A percentile compares a stretch with the other conserved stretches of the same genome.
These are phyloP conservation scores for Bufo gargarizans DNA, from an alignment of 2,113 vertebrate species.

Conservation along the genomic window DNA sequence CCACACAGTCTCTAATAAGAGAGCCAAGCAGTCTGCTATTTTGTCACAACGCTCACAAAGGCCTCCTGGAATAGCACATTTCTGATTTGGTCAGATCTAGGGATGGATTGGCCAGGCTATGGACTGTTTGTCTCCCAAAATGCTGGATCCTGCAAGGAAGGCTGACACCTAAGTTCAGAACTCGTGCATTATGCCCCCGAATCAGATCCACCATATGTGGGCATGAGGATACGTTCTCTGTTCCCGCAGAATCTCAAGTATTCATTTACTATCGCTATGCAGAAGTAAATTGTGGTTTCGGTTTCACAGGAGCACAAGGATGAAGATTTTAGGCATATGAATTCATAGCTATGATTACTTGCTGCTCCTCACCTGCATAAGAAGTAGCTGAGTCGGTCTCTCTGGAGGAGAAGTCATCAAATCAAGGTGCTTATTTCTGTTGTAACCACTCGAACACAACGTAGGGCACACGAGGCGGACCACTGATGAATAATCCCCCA, in stretches of 20 bases:
- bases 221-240: background rate
- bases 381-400: conserved; percentile 91
- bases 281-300: background rate
- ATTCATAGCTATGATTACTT: background rate
- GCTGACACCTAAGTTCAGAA: background rate
- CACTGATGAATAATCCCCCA: conserved; percentile 87
- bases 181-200: background rate
- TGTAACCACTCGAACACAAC: conserved; percentile 76
- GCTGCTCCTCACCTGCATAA: conserved; percentile 84
- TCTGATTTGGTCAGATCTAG: background rate
- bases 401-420: conserved; percentile 91
- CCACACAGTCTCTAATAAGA: background rate
- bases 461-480: conserved; percentile 90
- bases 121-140: background rate
- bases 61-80: background rate
- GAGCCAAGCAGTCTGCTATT: background rate
- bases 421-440: conserved; percentile 84
- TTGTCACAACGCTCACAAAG: background rate
- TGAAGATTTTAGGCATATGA: background rate
- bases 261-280: background rate
- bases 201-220: background rate
- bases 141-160: background rate
- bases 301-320: background rate
- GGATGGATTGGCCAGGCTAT: background rate
- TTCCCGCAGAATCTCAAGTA: background rate